phyloP scores from a whole-genome alignment of 2,797 vertebrate species.

The Sphenodon punctatus region DNA sequence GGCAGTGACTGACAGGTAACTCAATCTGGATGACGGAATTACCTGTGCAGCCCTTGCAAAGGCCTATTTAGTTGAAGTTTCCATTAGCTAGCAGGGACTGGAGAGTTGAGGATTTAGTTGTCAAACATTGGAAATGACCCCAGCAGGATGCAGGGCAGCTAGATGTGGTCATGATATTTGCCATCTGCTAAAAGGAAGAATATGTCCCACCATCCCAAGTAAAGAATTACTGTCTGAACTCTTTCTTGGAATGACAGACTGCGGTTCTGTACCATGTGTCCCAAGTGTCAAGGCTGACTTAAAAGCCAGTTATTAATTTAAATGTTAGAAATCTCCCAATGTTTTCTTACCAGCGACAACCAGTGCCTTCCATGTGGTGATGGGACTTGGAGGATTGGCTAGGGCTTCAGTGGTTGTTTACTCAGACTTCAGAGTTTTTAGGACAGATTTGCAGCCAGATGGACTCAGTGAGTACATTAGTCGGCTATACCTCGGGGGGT shows the following conservation, averaged over 20 bases:
- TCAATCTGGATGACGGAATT: background rate
- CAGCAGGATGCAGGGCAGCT: constrained; percentile 69
- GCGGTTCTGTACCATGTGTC: background rate
- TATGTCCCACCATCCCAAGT: constrained; percentile 25
- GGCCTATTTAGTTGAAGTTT: constrained; percentile 31
- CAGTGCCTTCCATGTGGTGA: no score
- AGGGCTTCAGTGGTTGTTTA: background rate
- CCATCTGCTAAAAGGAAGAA: constrained; percentile 64
- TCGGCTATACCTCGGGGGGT: no score
- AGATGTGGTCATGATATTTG: constrained; percentile 72
- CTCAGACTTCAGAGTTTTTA: background rate
- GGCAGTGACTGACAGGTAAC: background rate
- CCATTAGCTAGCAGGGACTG: constrained; percentile 64
- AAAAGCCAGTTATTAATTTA: background rate
- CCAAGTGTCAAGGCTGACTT: background rate
- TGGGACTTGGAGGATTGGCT: background rate
- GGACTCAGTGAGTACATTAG: no score
- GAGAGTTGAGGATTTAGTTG: constrained; percentile 68
- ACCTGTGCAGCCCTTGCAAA: background rate
- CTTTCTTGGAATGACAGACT: constrained; percentile 25
- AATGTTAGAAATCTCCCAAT: background rate
- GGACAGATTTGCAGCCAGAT: background rate
- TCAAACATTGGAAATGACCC: constrained; percentile 78
- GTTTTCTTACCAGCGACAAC: background rate
- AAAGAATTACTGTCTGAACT: background rate